A percentile compares a stretch with the other conserved stretches of the same genome.
Conservation (phyloP, 2,113 vertebrate species). For the Leptocoma aspasia region DNA sequence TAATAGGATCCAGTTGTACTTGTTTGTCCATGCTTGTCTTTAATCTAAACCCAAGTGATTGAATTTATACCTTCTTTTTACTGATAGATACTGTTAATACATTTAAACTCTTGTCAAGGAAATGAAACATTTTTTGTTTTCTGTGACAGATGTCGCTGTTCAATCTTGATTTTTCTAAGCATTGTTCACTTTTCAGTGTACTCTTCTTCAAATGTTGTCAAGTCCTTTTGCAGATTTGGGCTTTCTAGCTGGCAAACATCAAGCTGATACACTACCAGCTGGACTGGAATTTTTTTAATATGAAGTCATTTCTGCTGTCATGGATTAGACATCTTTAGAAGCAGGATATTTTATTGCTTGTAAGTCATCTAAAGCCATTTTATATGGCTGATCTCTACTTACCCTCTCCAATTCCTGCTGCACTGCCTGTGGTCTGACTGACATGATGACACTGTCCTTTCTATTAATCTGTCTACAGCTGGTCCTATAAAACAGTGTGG, state of each 20-base stretch:
- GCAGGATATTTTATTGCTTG: not conserved
- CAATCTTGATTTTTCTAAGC: not conserved
- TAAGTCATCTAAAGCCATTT: not conserved
- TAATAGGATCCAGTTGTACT: not conserved
- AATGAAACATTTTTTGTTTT: not conserved
- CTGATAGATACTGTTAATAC: not conserved
- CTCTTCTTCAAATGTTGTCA: not conserved
- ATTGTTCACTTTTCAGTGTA: not conserved
- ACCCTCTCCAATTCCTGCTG: not conserved
- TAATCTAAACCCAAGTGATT: not conserved
- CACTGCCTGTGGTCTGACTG: constrained; percentile 14
- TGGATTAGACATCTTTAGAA: not conserved
- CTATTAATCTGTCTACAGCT: constrained; percentile 33
- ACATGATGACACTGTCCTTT: constrained; percentile 18
- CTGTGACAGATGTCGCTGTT: not conserved
- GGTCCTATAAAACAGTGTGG: constrained; percentile 3
- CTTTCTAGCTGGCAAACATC: constrained; percentile 32
- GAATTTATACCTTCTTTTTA: not conserved
- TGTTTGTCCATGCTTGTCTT: not conserved
- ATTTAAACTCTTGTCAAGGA: not conserved
- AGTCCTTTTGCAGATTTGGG: constrained; percentile 5
- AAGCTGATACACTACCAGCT: not conserved
- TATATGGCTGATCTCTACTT: not conserved
- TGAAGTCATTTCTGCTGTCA: not conserved
- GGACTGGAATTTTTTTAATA: not conserved